Evolutionary conservation across 2,888 invertebrate species (phyloP), one percentile per base, ranked within the genome.

Genomic region (Bedellia somnulentella): DNA sequence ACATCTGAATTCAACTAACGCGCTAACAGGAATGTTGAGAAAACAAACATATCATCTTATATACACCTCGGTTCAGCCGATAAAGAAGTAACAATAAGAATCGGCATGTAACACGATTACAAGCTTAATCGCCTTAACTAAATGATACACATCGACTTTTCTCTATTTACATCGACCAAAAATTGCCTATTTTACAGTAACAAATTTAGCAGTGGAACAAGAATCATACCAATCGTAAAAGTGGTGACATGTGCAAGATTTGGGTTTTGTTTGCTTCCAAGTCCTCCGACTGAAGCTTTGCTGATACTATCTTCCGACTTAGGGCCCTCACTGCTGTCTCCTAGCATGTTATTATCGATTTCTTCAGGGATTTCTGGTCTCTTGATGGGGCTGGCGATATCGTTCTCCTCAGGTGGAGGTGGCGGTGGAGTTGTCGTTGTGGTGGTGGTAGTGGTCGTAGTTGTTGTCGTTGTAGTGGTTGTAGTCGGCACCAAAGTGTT

Each of bases 401-500:
- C 66, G 31, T 67, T 64, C 36, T 64, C 67, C 36, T 62, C 66
- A 9, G 77, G 68, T 27, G 77, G 75, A 13, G 77, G 77, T 4
- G 79, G 75, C 13, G 78, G 77, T 4, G 79, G 75, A 8, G 71
- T 55, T 31, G 64, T 61, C 18, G 79, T 73, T 5, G 80, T 80
- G 2, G 80, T 80, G 5, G 79, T 78, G 9, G 80, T 80, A 2
- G 84, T 82, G 3, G 80, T 80, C 4, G 81, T 82, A 1, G 81
- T 81, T 1, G 81, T 82, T 2, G 80, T 67, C 1, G 61, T 63
- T 3, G 73, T 78, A 0, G 85, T 80, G 0, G 83, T 82, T 0
- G 87, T 90, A 8, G 89, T 89, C 2, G 92, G 91, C 12, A 91
- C 87, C 23, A 87, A 58, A 10, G 82, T 86, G 42, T 85, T 82